phyloP scores from a whole-genome alignment of 2,113 vertebrate species.

The Leuciscus idus region DNA sequence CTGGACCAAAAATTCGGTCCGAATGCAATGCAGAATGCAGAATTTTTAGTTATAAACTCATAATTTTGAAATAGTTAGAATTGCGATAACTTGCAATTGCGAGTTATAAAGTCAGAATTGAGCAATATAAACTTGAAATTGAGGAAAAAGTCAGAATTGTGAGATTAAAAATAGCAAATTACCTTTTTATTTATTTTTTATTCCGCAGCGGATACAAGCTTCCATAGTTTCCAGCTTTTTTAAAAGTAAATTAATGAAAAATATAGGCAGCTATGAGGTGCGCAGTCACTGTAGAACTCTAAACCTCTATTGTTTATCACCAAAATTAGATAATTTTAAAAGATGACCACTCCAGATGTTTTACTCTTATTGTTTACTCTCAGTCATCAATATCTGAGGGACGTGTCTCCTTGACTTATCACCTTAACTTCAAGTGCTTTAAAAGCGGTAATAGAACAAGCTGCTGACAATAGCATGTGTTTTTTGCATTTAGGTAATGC shows the following conservation, averaged over 20 bases:
- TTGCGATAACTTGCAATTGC: too few relatives aligned
- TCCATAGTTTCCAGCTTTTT: neutral
- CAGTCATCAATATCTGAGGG: neutral
- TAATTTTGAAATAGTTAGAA: too few relatives aligned
- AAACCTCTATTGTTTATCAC: neutral
- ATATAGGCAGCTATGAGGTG: neutral
- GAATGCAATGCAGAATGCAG: too few relatives aligned
- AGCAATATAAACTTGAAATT: too few relatives aligned
- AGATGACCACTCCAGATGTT: neutral
- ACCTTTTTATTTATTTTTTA: too few relatives aligned
- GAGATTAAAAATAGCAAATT: too few relatives aligned
- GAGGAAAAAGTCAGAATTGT: too few relatives aligned
- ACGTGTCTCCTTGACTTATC: neutral
- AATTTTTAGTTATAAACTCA: too few relatives aligned
- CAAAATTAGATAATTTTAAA: neutral
- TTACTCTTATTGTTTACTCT: neutral
- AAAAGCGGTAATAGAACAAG: neutral
- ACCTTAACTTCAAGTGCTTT: neutral
- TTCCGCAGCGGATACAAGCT: too few relatives aligned
- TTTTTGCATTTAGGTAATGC: neutral
- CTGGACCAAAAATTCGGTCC: too few relatives aligned
- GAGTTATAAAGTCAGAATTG: too few relatives aligned
- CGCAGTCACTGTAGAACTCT: too few relatives aligned
- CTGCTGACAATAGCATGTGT: neutral
- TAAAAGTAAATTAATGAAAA: neutral